These are phyloP conservation scores for Daubentonia madagascariensis DNA, from an alignment of 2,113 vertebrate genomes.

Conservation along the genomic window DNA sequence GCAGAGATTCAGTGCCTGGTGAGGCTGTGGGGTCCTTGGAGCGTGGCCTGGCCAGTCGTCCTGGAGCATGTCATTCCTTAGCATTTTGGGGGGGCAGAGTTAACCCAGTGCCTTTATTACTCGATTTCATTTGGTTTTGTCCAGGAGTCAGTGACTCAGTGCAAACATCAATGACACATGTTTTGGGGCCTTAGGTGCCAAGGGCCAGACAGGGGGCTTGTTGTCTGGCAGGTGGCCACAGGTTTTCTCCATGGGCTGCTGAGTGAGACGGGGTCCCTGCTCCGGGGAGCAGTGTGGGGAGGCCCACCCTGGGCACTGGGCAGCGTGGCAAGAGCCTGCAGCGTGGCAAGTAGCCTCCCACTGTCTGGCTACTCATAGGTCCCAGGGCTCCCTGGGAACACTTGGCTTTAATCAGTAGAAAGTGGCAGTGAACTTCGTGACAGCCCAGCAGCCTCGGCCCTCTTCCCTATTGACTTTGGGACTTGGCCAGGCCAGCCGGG, in stretches of 20 bases:
- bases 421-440: background rate
- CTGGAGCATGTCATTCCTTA: background rate
- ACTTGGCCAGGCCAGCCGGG: background rate
- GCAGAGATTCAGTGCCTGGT: too few species aligned
- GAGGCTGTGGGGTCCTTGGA: accelerated
- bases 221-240: background rate
- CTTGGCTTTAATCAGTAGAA: background rate
- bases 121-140: background rate
- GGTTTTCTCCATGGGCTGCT: background rate
- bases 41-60: accelerated
- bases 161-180: accelerated
- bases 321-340: background rate
- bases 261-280: too few species aligned
- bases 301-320: accelerated
- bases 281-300: background rate
- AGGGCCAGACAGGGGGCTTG: background rate
- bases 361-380: background rate
- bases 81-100: background rate
- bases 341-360: background rate
- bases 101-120: background rate
- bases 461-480: background rate
- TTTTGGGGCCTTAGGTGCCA: background rate
- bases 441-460: too few species aligned
- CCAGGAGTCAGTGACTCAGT: background rate
- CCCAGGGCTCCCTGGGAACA: background rate